Conservation (phyloP, 2,113 vertebrate genomes). For the Stegastes partitus region DNA sequence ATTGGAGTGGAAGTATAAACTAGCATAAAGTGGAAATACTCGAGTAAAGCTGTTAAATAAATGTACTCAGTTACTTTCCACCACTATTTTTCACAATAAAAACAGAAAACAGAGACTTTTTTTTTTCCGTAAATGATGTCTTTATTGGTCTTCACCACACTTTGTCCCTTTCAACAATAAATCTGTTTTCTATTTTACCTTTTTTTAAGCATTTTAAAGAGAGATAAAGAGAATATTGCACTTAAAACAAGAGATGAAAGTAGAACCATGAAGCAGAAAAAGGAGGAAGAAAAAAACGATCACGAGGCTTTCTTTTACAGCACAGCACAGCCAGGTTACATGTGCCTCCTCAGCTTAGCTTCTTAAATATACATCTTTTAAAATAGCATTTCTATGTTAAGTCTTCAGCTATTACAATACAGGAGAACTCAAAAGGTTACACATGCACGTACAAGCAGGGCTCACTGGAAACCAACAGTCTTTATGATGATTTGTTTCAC, state of each 20-base stretch:
- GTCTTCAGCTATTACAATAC: constrained; percentile 87
- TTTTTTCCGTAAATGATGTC: constrained; percentile 84
- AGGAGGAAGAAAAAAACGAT: constrained; percentile 35
- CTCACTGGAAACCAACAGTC: constrained; percentile 81
- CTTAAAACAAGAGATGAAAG: constrained; percentile 81
- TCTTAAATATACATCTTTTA: constrained; percentile 81
- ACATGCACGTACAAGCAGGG: constrained; percentile 93
- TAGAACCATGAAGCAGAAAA: constrained; percentile 64
- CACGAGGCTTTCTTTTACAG: constrained; percentile 81
- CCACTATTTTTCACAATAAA: not conserved
- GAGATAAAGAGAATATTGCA: constrained; percentile 89
- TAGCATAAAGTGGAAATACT: too few relatives aligned
- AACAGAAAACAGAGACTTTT: not conserved
- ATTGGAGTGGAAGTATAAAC: too few relatives aligned
- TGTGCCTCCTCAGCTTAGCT: constrained; percentile 82
- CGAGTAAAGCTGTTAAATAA: too few relatives aligned
- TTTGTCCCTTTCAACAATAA: constrained; percentile 86
- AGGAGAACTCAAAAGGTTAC: constrained; percentile 82
- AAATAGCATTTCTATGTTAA: constrained; percentile 82
- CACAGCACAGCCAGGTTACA: constrained; percentile 81
- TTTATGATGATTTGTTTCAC: constrained; percentile 40
- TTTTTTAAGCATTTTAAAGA: constrained; percentile 74
- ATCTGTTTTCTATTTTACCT: constrained; percentile 76
- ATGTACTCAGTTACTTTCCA: too few relatives aligned
- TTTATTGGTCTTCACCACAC: constrained; percentile 89